Conservation (phyloP, 2,888 invertebrate genomes). For the Encarsia formosa region DNA sequence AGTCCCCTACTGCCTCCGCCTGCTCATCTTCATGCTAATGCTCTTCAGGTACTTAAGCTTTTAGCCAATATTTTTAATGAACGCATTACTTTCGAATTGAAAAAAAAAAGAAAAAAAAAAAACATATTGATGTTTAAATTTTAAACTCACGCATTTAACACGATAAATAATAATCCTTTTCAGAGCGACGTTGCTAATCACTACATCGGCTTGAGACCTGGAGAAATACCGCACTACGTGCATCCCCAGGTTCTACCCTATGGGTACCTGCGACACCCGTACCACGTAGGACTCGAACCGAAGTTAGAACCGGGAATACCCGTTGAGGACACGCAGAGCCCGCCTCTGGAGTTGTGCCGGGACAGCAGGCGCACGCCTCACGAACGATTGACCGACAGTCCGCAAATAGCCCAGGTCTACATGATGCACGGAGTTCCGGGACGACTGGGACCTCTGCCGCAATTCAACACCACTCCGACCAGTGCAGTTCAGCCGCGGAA, state of each 20-base stretch:
- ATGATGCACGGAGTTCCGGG: slow-evolving; percentile 55
- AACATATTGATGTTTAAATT: not conserved
- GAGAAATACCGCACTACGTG: slow-evolving; percentile 55
- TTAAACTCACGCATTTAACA: not conserved
- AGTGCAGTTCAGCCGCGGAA: slow-evolving; percentile 47
- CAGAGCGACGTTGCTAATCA: slow-evolving; percentile 59
- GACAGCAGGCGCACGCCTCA: slow-evolving; percentile 52
- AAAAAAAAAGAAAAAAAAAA: not conserved
- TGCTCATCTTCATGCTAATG: slow-evolving; percentile 68
- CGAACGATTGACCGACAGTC: slow-evolving; percentile 66
- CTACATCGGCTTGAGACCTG: slow-evolving; percentile 49
- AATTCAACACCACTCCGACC: slow-evolving; percentile 44
- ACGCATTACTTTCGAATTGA: not conserved
- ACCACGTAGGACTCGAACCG: slow-evolving; percentile 54
- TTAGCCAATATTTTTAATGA: not conserved
- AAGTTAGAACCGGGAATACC: slow-evolving; percentile 56
- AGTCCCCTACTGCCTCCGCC: slow-evolving; percentile 69
- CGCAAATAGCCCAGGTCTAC: slow-evolving; percentile 67
- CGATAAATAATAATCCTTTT: slow-evolving; percentile 8
- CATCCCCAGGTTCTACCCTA: slow-evolving; percentile 57
- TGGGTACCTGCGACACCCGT: slow-evolving; percentile 55
- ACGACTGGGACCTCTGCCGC: slow-evolving; percentile 43
- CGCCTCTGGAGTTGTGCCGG: slow-evolving; percentile 69
- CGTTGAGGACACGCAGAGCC: slow-evolving; percentile 63
- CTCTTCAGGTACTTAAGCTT: slow-evolving; percentile 48